A percentile compares a stretch with the other conserved stretches of the same genome.
Conservation (phyloP, 2,888 invertebrate genomes). For the Amphipoea lucens region DNA sequence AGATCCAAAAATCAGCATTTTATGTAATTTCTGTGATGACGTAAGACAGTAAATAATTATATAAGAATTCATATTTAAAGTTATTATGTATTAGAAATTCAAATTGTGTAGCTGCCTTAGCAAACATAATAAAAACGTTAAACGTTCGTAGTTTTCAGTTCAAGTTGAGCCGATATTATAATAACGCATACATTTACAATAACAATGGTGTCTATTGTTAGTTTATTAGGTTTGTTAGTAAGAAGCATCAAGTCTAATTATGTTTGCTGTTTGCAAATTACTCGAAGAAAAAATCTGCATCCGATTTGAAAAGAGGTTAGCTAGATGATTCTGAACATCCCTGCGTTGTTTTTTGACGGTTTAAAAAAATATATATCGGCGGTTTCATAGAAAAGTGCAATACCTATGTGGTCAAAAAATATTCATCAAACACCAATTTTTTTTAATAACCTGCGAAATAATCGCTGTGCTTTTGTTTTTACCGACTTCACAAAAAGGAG, state of each 20-base stretch:
- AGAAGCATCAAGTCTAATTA: slow-evolving; percentile 31
- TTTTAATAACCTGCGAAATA: too few relatives aligned
- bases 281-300: background rate
- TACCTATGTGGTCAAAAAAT: too few relatives aligned
- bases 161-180: slow-evolving; percentile 25
- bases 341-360: too few relatives aligned
- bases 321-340: too few relatives aligned
- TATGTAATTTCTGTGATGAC: too few relatives aligned
- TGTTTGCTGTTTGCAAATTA: background rate
- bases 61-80: background rate
- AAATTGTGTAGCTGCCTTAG: background rate
- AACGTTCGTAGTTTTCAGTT: slow-evolving; percentile 21
- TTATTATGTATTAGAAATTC: background rate
- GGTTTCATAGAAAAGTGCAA: too few relatives aligned
- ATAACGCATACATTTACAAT: slow-evolving; percentile 34
- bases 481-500: too few relatives aligned
- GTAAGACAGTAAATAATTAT: too few relatives aligned
- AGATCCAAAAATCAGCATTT: too few relatives aligned
- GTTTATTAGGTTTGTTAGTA: slow-evolving; percentile 10
- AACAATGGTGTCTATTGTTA: slow-evolving; percentile 47
- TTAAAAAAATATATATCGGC: too few relatives aligned
- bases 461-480: too few relatives aligned
- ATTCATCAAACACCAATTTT: too few relatives aligned
- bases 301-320: background rate
- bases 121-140: slow-evolving; percentile 24